These are phyloP conservation scores for Danionella cerebrum DNA, from an alignment of 2,113 vertebrate species.

Conservation along the genomic window DNA sequence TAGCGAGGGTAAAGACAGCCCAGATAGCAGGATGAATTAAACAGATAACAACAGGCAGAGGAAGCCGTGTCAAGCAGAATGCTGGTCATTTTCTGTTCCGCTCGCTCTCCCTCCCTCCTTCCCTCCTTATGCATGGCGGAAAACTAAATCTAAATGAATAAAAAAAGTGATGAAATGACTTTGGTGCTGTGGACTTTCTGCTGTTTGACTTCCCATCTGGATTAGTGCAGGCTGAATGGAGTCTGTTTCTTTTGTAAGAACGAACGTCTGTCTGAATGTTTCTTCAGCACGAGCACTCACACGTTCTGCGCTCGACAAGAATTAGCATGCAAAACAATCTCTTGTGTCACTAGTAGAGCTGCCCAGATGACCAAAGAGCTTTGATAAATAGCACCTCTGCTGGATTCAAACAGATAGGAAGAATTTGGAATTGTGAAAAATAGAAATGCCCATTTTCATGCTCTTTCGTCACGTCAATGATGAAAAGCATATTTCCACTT, in stretches of 20 bases:
- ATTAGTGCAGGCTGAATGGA: constrained; percentile 78
- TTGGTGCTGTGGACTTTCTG: constrained; percentile 73
- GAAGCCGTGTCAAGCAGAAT: constrained; percentile 67
- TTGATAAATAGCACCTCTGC: too few relatives aligned
- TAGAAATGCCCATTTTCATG: too few relatives aligned
- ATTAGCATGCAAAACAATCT: constrained; percentile 18
- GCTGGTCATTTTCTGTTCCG: constrained; percentile 65
- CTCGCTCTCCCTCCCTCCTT: constrained; percentile 23
- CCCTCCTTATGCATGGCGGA: constrained; percentile 23
- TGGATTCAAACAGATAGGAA: neutral
- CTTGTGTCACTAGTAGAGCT: neutral
- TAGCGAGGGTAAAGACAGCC: constrained; percentile 72
- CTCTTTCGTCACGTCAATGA: too few relatives aligned
- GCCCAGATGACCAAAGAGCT: neutral
- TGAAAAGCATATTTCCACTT: too few relatives aligned
- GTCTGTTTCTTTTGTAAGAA: constrained; percentile 73
- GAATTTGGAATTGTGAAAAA: too few relatives aligned
- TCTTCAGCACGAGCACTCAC: neutral
- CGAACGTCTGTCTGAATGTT: constrained; percentile 56
- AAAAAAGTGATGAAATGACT: constrained; percentile 77
- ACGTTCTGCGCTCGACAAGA: constrained; percentile 27
- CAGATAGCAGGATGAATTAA: constrained; percentile 77
- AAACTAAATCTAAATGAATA: constrained; percentile 76
- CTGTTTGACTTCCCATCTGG: constrained; percentile 80
- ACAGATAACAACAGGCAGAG: constrained; percentile 66